A percentile compares a stretch with the other conserved stretches of the same genome.
Conservation (phyloP, 2,113 vertebrate species). For the Macrotis lagotis region DNA sequence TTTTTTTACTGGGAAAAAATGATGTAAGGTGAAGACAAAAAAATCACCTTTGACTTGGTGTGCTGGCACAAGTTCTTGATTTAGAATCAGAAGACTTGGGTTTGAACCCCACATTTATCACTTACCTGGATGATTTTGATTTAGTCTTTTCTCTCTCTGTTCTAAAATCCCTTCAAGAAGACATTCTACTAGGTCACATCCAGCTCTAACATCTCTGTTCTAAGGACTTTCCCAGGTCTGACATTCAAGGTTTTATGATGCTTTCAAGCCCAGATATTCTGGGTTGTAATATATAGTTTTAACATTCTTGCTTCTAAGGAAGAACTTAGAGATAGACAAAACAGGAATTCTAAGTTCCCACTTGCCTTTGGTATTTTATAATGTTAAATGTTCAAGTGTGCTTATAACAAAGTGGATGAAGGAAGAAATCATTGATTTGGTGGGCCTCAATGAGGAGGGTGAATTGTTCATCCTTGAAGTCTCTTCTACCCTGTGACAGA, state of each 20-base stretch:
- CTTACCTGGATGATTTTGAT: background rate
- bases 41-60: background rate
- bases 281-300: background rate
- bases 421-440: background rate
- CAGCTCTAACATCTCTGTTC: background rate
- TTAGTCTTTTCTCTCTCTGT: background rate
- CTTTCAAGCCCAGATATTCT: background rate
- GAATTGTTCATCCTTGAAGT: background rate
- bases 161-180: background rate
- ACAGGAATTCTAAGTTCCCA: background rate
- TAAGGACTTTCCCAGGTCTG: background rate
- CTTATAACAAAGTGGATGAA: background rate
- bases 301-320: background rate
- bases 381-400: background rate
- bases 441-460: background rate
- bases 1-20: slow-evolving; percentile 26
- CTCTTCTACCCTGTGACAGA: background rate
- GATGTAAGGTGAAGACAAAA: rapidly evolving
- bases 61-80: background rate
- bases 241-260: background rate
- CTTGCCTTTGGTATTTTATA: background rate
- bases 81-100: background rate
- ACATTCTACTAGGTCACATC: background rate
- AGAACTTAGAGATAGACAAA: background rate
- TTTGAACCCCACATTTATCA: background rate